Evolutionary conservation across 2,888 invertebrate genomes (phyloP).

Genomic region (Colletes collaris): DNA sequence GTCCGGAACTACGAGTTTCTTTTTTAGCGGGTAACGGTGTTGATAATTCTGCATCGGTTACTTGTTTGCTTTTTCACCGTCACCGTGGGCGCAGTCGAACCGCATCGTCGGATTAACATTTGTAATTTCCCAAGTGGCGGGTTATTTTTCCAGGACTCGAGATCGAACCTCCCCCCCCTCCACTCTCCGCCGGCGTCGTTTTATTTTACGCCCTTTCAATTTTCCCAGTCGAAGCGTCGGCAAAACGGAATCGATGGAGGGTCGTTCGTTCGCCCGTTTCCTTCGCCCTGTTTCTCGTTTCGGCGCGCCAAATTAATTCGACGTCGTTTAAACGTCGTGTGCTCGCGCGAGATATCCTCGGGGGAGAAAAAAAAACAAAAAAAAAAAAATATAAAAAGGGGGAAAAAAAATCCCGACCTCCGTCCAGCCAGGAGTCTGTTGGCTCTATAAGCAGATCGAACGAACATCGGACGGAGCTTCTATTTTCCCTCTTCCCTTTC

Average conservation of each 20-base stretch:
- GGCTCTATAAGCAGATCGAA: constrained; percentile 16
- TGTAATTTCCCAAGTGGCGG: constrained; percentile 5
- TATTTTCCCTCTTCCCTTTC: constrained; percentile 12
- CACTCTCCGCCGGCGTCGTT: neutral
- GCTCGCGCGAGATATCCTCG: constrained; percentile 22
- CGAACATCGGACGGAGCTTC: constrained; percentile 36
- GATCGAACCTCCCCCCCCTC: neutral
- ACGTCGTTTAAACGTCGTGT: constrained; percentile 39
- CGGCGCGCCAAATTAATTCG: constrained; percentile 28
- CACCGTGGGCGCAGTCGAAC: neutral
- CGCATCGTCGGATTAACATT: constrained; percentile 19
- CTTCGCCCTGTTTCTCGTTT: constrained; percentile 10
- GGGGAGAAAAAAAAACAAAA: no score
- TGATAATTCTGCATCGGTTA: no score
- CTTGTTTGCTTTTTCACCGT: neutral
- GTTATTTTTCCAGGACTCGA: neutral
- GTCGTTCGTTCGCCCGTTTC: constrained; percentile 8
- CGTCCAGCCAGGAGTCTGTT: constrained; percentile 1
- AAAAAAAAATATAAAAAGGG: no score
- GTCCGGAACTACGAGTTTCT: no score
- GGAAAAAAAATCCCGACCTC: constrained; percentile 7
- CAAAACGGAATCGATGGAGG: constrained; percentile 18
- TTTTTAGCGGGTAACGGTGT: no score
- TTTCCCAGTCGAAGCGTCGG: constrained; percentile 4
- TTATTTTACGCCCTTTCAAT: constrained; percentile 22